Base-by-base conservation (phyloP, 2,113 vertebrate species). In the Megaptera novaeangliae region DNA sequence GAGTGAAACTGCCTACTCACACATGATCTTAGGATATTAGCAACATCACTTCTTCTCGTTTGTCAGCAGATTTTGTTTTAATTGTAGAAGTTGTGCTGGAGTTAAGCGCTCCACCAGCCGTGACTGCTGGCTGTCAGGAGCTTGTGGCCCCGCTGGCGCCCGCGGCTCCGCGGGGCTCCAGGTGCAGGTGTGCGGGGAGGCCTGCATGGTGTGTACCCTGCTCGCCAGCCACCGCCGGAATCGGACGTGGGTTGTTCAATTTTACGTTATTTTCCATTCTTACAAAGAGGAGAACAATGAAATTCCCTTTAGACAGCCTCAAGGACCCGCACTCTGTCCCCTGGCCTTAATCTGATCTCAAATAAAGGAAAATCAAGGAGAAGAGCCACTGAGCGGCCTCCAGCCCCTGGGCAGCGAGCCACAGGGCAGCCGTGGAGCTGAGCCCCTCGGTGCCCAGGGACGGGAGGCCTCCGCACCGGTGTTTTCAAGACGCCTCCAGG, bases 151-250 rank as follows among this genome's bases (percentile, higher is more conserved):
- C 8, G 1, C 29, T 6, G n/a, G 61, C 0, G 18, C 8, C 49
- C 34, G 6, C 31, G 20, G 83, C 57, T 25, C 25, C 11, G 6
- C 36, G 14, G 34, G 34, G 4, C 2, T 17, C 66, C 6, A 23
- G 75, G 8, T 21, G 13, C 21, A 18, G 5, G 25, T 1, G 6
- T 4, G 78, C n/a, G 14, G 34, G 17, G 36, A 3, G 69, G 12
- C 69, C 41, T n/a, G 6, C 9, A 3, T 2, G 10, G 2, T 5
- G 27, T 0, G 29, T 57, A 3, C 44, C 41, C 41, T 3, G 68
- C 15, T 23, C 6, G 12, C 55, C n/a, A 4, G 46, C 10, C 5
- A 0, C 74, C 0, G 0, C 9, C 1, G 1, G 29, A 17, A 11
- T 29, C 27, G n/a, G 3, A 64, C 1, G 2, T 6, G 21, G 23